These are phyloP conservation scores for Monochamus saltuarius DNA, from an alignment of 1,140 invertebrate genomes.

Conservation along the genomic window DNA sequence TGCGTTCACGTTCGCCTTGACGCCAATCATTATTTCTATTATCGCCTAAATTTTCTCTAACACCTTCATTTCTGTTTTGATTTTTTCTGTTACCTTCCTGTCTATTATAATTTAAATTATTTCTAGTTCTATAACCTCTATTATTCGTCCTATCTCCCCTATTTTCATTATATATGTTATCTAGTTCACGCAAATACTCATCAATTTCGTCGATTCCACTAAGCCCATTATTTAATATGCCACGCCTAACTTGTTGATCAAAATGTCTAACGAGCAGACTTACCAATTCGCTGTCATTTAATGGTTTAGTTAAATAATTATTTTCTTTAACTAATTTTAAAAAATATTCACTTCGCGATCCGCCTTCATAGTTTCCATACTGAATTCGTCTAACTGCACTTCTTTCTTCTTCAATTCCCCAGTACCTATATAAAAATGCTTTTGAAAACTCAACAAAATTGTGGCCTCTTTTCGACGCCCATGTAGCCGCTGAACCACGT, in stretches of 20 bases:
- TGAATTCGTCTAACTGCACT: neutral
- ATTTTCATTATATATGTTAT: neutral
- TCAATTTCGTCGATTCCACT: slow-evolving; percentile 2
- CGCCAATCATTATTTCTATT: neutral
- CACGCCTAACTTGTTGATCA: slow-evolving; percentile 1
- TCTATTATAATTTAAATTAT: neutral
- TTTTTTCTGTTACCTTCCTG: neutral
- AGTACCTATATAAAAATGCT: neutral
- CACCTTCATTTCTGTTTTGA: neutral
- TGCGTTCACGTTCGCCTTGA: neutral
- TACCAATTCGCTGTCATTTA: no score
- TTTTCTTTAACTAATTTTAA: no score
- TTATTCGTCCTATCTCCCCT: neutral
- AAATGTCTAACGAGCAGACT: neutral
- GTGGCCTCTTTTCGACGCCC: neutral
- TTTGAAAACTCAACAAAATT: neutral
- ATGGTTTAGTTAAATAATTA: no score
- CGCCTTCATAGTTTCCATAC: neutral
- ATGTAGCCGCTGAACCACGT: neutral
- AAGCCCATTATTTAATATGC: neutral
- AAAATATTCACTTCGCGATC: neutral
- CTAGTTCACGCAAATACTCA: neutral
- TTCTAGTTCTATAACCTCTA: neutral
- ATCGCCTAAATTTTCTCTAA: neutral
- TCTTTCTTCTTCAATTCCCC: neutral